These are phyloP conservation scores for Engraulis encrasicolus DNA, from an alignment of 2,113 vertebrate genomes.

Conservation along the genomic window DNA sequence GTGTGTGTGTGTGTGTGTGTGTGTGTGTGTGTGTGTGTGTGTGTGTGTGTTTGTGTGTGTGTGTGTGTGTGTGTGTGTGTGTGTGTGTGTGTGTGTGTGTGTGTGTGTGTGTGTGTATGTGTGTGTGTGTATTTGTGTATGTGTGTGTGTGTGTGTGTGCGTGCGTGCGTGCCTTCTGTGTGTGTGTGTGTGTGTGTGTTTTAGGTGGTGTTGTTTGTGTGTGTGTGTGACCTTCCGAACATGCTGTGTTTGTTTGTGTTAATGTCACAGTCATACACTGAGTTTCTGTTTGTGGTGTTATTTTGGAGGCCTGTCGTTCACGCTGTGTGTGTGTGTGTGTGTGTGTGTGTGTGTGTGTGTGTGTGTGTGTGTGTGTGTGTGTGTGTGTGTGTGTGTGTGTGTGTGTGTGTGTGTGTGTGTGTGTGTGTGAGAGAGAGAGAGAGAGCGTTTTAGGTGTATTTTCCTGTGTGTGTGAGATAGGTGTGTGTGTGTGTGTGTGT, in stretches of 20 bases:
- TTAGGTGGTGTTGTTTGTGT: no score
- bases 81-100: no score
- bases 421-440: no score
- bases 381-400: background rate
- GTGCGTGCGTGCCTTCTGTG: no score
- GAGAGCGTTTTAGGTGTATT: no score
- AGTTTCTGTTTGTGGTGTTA: slow-evolving; percentile 1
- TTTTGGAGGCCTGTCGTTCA: background rate
- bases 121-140: background rate
- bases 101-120: background rate
- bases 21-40: background rate
- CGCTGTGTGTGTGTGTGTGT: background rate
- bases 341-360: background rate
- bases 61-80: background rate
- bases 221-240: background rate
- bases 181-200: background rate
- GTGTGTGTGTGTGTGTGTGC: slow-evolving; percentile 7
- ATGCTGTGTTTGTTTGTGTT: background rate
- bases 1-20: slow-evolving; percentile 6
- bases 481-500: background rate
- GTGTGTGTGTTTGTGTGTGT: background rate
- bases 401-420: background rate
- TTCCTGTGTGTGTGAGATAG: background rate
- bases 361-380: background rate
- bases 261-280: background rate